Evolutionary conservation across 2,797 vertebrate species (phyloP).

Genomic region (Intellagama lesueurii): DNA sequence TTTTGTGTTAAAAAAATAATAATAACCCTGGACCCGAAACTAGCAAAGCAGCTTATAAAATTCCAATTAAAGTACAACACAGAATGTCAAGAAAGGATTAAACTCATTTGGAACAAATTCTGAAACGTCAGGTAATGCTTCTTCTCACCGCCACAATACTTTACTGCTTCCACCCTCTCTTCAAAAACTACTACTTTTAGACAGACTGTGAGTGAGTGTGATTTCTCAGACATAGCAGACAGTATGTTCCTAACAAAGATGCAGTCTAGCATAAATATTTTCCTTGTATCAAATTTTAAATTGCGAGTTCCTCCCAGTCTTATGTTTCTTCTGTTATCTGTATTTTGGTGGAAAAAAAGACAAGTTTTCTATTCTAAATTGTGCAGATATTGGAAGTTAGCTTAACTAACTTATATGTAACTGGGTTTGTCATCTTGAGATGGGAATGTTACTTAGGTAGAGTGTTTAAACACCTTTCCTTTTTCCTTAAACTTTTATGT

Average conservation of each 20-base stretch:
- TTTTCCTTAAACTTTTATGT: background rate
- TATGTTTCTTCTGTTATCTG: background rate
- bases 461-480: background rate
- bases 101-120: background rate
- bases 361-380: background rate
- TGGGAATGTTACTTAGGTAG: background rate
- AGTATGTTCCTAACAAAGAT: background rate
- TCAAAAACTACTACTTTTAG: background rate
- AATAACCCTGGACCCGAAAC: background rate
- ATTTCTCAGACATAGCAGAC: background rate
- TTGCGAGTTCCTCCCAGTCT: background rate
- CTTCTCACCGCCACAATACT: background rate
- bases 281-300: background rate
- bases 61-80: background rate
- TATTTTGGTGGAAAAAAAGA: background rate
- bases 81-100: constrained; percentile 5
- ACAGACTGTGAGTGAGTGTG: background rate
- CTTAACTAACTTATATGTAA: background rate
- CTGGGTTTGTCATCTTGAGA: background rate
- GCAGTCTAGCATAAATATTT: background rate
- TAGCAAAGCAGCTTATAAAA: background rate
- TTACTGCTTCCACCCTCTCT: background rate
- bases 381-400: background rate
- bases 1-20: background rate
- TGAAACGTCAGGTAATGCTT: background rate